Conservation (phyloP, 2,888 invertebrate species). For the Drosophila falleni region DNA sequence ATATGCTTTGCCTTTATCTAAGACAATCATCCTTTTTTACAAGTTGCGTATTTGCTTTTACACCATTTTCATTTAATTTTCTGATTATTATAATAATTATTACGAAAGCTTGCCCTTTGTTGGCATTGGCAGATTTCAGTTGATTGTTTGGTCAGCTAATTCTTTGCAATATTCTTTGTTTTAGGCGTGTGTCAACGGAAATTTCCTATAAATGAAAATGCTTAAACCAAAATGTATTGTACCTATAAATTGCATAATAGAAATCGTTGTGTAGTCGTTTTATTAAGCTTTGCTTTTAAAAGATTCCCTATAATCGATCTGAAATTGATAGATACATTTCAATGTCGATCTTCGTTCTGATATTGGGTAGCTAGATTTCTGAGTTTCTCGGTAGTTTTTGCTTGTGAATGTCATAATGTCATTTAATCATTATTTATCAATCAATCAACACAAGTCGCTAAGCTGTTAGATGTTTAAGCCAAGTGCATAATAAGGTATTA, state of each 20-base stretch:
- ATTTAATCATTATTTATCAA: neutral
- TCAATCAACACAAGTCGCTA: slow-evolving; percentile 9
- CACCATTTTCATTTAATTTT: neutral
- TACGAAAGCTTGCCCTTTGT: slow-evolving; percentile 54
- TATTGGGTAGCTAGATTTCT: slow-evolving; percentile 50
- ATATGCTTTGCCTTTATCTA: slow-evolving; percentile 26
- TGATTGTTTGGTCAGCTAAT: slow-evolving; percentile 66
- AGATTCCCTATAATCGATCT: slow-evolving; percentile 58
- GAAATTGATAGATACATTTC: slow-evolving; percentile 30
- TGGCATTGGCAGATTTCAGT: slow-evolving; percentile 62
- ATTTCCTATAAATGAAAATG: slow-evolving; percentile 30
- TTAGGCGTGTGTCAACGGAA: slow-evolving; percentile 34
- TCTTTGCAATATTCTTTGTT: slow-evolving; percentile 32
- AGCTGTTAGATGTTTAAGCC: slow-evolving; percentile 29
- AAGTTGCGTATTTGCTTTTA: neutral
- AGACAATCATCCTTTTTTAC: slow-evolving; percentile 7
- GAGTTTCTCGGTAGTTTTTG: slow-evolving; percentile 14
- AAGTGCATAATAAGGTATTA: slow-evolving; percentile 22
- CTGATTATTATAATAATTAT: slow-evolving; percentile 12
- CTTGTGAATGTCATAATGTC: neutral
- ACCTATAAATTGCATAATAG: slow-evolving; percentile 27
- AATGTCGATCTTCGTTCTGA: slow-evolving; percentile 24
- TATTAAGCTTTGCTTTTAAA: slow-evolving; percentile 68
- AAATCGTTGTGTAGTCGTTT: slow-evolving; percentile 60
- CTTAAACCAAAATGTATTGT: slow-evolving; percentile 29